Evolutionary conservation across 2,888 invertebrate species (phyloP), one percentile per base, ranked within the genome.

Genomic region (Rhyacophila evoluta): DNA sequence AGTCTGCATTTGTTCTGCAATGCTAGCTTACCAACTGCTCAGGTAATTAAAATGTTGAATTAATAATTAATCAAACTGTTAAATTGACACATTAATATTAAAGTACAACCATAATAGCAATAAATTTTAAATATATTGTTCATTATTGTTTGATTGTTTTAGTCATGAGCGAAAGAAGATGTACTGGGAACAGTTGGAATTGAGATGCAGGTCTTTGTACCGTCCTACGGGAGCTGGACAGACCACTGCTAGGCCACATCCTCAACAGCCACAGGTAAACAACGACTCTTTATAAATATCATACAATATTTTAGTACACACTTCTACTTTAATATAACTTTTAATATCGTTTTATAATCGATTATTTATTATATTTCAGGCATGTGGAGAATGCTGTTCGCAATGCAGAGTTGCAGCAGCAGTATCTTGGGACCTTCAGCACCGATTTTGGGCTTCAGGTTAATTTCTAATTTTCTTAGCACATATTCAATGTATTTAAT

Each of bases 141-240:
- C 37, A 72, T 76, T 78, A 28, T 72, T 81, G 77, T 81, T 15
- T 77, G 81, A 78, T 79, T 78, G 75, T 85, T 87, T 2, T 85
- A 96, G 96, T 83, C 97, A 97, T 85, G 97, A 97, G 87, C 94
- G 95, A 81, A 97, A 97, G 89, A 97, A 97, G 88, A 96, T 96
- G 94, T 97, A 97, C 86, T 97, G 97, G 97, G 96, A 96, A 84
- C 96, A 97, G 87, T 85, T 97, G 86, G 97, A 97, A 86, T 87
- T 96, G 74, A 90, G 96, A 77, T 95, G 97, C 86, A 90, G 96
- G 81, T 95, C 95, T 0, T 86, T 97, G 78, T 96, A 96, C 84
- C 84, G 90, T 0, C 87, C 89, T 0, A 86, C 88, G 0, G 79
- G 87, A 11, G 67, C 86, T 86, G 71, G 86, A 86, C 28, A 83